Evolutionary conservation across 1,140 invertebrate species (phyloP).

Genomic region (Marisa cornuarietis): DNA sequence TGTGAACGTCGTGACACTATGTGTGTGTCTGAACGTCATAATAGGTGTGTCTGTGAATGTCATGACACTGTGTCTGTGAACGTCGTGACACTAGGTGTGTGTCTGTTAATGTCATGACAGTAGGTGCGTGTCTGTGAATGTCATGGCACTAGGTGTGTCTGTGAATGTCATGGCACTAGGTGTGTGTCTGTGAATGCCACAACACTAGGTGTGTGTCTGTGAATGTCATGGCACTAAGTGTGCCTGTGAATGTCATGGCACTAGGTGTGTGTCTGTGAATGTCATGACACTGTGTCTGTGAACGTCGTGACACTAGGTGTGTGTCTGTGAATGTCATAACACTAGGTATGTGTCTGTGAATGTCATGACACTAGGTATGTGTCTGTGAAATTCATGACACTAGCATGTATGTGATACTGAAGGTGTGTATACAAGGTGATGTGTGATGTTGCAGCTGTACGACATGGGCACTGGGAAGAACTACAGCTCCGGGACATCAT

Average conservation of each 20-base stretch:
- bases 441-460: conserved; percentile 27
- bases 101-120: too few species aligned
- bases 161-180: background rate
- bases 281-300: background rate
- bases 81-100: conserved; percentile 14
- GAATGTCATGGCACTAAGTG: too few species aligned
- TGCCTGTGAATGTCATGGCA: background rate
- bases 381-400: too few species aligned
- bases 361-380: background rate
- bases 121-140: too few species aligned
- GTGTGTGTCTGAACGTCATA: conserved; percentile 12
- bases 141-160: too few species aligned
- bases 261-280: background rate
- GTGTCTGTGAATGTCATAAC: background rate
- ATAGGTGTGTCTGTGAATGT: too few species aligned
- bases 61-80: too few species aligned
- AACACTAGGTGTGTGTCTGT: conserved; percentile 5
- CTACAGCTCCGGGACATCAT: conserved; percentile 32
- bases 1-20: too few species aligned
- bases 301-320: background rate
- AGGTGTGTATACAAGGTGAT: background rate
- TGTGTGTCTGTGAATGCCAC: too few species aligned
- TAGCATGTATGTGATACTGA: background rate
- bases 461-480: conserved; percentile 40
- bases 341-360: background rate